Percentiles rank a stretch among this genome's conserved stretches.
phyloP scores from a whole-genome alignment of 2,113 vertebrate species.

The Herpetotheres cachinnans region DNA sequence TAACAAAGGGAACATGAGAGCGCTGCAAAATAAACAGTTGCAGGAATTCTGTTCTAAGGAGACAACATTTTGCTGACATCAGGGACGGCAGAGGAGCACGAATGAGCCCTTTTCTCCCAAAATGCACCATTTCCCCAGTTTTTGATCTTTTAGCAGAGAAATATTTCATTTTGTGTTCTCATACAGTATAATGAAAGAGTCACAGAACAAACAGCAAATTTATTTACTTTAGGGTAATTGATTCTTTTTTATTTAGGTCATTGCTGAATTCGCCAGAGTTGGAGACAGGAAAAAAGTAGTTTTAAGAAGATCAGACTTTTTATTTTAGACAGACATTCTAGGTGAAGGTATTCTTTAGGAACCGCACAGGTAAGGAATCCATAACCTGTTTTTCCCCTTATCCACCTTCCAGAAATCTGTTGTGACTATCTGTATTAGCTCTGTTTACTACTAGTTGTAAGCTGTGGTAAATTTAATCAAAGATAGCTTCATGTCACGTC shows the following conservation, averaged over 20 bases:
- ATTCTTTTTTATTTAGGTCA: constrained; percentile 43
- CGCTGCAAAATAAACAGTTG: background rate
- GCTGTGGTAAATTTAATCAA: constrained; percentile 7
- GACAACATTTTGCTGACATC: background rate
- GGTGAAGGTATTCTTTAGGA: background rate
- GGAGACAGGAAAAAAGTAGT: background rate
- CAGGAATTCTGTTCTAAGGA: constrained; percentile 17
- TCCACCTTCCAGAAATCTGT: background rate
- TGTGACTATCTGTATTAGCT: constrained; percentile 2
- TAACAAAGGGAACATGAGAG: constrained; percentile 19
- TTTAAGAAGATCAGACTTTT: background rate
- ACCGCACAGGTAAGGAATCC: background rate
- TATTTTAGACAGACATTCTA: background rate
- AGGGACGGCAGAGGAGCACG: background rate
- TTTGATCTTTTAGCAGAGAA: constrained; percentile 20
- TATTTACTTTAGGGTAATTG: constrained; percentile 31
- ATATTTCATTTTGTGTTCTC: constrained; percentile 20
- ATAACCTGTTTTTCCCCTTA: background rate
- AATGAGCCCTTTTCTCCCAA: background rate
- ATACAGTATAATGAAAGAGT: background rate
- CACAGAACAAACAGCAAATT: background rate
- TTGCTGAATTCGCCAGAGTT: background rate
- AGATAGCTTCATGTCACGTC: constrained; percentile 2
- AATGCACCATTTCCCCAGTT: background rate
- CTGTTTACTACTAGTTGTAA: constrained; percentile 50